phyloP scores from a whole-genome alignment of 2,797 vertebrate species.

The Dryobates pubescens region DNA sequence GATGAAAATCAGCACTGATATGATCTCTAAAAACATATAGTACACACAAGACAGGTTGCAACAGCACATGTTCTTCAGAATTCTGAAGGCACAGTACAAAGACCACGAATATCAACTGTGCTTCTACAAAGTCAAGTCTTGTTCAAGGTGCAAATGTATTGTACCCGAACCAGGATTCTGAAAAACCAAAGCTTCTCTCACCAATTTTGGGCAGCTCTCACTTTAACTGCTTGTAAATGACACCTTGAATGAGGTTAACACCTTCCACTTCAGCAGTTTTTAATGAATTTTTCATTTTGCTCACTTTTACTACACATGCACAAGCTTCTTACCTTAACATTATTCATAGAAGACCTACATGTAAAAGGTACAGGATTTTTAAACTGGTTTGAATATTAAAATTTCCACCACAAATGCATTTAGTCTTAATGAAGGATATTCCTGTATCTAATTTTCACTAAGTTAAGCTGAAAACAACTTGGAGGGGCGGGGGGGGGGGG shows the following conservation, averaged over 20 bases:
- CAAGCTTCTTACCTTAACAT: not conserved
- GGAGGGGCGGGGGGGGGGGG: too few relatives aligned
- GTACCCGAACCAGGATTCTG: not conserved
- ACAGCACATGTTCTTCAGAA: not conserved
- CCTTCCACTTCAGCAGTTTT: not conserved
- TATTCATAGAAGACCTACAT: not conserved
- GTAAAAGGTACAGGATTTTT: not conserved
- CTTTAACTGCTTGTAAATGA: not conserved
- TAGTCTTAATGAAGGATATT: not conserved
- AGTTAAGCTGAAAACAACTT: not conserved
- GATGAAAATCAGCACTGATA: not conserved
- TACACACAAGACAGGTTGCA: fast-evolving
- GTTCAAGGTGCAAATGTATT: not conserved
- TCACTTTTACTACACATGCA: not conserved
- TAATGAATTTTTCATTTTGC: not conserved
- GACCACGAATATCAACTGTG: not conserved
- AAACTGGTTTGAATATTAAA: not conserved
- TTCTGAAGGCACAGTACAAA: not conserved
- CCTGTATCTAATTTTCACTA: not conserved
- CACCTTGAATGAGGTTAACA: not conserved
- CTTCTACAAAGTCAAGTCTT: not conserved
- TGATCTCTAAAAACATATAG: not conserved
- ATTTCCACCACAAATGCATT: not conserved
- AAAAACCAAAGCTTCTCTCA: not conserved
- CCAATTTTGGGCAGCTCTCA: not conserved